Conservation (phyloP, 2,888 invertebrate species). For the Trichopoda pennipes region DNA sequence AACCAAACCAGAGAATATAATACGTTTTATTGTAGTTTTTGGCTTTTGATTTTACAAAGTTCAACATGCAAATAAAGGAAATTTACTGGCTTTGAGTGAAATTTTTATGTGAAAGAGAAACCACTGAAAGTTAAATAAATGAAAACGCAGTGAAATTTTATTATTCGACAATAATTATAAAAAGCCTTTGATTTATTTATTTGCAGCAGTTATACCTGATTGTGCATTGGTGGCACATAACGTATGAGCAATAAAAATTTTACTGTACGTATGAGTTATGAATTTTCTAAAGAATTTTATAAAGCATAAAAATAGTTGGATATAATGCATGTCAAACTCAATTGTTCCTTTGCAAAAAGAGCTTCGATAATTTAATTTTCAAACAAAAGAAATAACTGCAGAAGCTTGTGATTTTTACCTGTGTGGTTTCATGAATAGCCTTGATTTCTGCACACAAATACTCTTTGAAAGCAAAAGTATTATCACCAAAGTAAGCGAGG, state of each 20-base stretch:
- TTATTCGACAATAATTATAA: slow-evolving; percentile 25
- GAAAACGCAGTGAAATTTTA: slow-evolving; percentile 9
- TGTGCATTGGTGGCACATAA: slow-evolving; percentile 1
- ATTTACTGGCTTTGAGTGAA: slow-evolving; percentile 19
- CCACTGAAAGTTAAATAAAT: not conserved
- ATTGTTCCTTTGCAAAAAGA: too few relatives aligned
- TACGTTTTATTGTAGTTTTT: slow-evolving; percentile 33
- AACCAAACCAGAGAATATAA: slow-evolving; percentile 28
- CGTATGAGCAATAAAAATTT: slow-evolving; percentile 12
- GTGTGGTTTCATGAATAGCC: too few relatives aligned
- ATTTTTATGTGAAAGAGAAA: slow-evolving; percentile 19
- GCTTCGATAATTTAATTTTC: too few relatives aligned
- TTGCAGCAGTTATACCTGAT: slow-evolving; percentile 24
- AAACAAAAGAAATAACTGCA: too few relatives aligned
- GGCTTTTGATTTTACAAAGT: slow-evolving; percentile 38
- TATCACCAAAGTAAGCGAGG: too few relatives aligned
- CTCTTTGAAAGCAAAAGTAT: too few relatives aligned
- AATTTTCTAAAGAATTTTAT: not conserved
- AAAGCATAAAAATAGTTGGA: not conserved
- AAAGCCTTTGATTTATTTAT: slow-evolving; percentile 30
- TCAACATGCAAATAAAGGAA: slow-evolving; percentile 39
- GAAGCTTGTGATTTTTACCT: too few relatives aligned
- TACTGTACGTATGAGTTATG: not conserved
- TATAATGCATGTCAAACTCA: too few relatives aligned
- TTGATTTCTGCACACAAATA: too few relatives aligned